Conservation (phyloP, 2,888 invertebrate genomes). For the Eupsilia transversa region DNA sequence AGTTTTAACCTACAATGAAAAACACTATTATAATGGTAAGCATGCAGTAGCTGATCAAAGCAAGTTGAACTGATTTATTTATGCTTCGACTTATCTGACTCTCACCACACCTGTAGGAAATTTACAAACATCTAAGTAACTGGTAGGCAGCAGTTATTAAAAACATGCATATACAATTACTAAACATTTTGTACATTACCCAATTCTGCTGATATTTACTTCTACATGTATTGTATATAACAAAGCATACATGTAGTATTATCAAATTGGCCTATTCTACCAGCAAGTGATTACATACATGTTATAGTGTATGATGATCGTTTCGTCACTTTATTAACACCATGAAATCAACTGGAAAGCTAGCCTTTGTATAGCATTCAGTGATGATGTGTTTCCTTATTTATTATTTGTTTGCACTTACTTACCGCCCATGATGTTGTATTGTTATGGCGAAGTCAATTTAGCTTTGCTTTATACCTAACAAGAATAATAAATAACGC, state of each 20-base stretch:
- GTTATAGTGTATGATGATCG: slow-evolving; percentile 37
- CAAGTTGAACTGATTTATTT: slow-evolving; percentile 26
- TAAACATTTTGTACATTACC: slow-evolving; percentile 18
- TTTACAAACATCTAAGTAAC: slow-evolving; percentile 41
- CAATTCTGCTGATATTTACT: slow-evolving; percentile 19
- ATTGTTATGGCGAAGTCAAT: slow-evolving; percentile 76
- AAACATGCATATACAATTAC: slow-evolving; percentile 19
- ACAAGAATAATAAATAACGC: slow-evolving; percentile 72
- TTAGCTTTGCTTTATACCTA: slow-evolving; percentile 75
- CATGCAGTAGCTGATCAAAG: slow-evolving; percentile 36
- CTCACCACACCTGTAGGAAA: slow-evolving; percentile 21
- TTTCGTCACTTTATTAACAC: slow-evolving; percentile 40
- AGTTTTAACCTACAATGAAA: slow-evolving; percentile 73
- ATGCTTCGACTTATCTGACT: slow-evolving; percentile 16
- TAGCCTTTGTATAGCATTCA: slow-evolving; percentile 63
- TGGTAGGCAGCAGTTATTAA: slow-evolving; percentile 13
- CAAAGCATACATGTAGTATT: slow-evolving; percentile 10
- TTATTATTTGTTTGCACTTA: slow-evolving; percentile 76
- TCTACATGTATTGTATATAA: slow-evolving; percentile 7
- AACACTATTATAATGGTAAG: slow-evolving; percentile 42
- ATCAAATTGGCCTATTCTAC: slow-evolving; percentile 22
- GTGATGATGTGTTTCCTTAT: slow-evolving; percentile 60
- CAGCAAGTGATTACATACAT: slow-evolving; percentile 34
- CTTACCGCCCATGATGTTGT: slow-evolving; percentile 85
- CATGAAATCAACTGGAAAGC: slow-evolving; percentile 53